phyloP scores from a whole-genome alignment of 2,113 vertebrate genomes.

The Xenopus tropicalis region DNA sequence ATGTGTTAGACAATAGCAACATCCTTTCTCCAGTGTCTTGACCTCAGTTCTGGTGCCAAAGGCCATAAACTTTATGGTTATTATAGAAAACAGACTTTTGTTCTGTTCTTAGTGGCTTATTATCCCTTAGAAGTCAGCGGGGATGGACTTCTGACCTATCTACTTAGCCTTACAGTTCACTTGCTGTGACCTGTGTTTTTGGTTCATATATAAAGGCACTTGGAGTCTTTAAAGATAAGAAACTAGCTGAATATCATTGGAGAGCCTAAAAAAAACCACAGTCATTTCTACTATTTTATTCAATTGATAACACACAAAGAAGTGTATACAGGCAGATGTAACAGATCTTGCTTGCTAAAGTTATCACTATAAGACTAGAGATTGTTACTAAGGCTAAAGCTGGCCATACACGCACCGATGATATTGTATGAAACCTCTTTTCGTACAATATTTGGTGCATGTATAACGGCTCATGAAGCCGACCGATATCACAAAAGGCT shows the following conservation, averaged over 20 bases:
- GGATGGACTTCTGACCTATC: conserved; percentile 15
- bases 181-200: background rate
- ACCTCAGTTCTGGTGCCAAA: conserved; percentile 16
- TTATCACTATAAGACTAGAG: too few species aligned
- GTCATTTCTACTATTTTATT: background rate
- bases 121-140: conserved; percentile 6
- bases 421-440: too few species aligned
- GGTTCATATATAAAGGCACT: background rate
- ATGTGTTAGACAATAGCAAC: conserved; percentile 14
- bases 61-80: conserved; percentile 29
- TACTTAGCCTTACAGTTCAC: background rate
- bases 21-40: conserved; percentile 8
- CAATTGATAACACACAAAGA: too few species aligned
- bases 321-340: too few species aligned
- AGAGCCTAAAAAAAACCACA: too few species aligned
- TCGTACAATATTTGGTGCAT: too few species aligned
- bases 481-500: too few species aligned
- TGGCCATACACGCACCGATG: too few species aligned
- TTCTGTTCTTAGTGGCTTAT: background rate
- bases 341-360: too few species aligned
- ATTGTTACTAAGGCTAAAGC: too few species aligned
- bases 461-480: too few species aligned
- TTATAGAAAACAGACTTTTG: conserved; percentile 20
- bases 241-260: too few species aligned
- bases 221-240: background rate